These are phyloP conservation scores for Scaptomyza cyrtandrae DNA, from an alignment of 2,888 invertebrate species.

Conservation along the genomic window DNA sequence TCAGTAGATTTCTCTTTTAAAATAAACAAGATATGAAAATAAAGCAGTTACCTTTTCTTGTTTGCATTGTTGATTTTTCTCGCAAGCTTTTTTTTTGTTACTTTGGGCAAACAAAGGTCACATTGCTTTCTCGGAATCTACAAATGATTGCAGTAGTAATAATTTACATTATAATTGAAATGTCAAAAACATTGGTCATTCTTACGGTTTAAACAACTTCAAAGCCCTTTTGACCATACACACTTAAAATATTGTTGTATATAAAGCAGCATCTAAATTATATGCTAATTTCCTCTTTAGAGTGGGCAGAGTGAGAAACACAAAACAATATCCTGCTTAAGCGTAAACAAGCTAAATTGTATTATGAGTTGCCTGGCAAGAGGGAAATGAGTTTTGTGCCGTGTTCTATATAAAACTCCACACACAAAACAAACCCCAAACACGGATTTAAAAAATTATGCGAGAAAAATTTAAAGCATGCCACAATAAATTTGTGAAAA, in stretches of 20 bases:
- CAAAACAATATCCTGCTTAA: constrained; percentile 68
- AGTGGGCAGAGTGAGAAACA: constrained; percentile 34
- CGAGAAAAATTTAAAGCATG: constrained; percentile 13
- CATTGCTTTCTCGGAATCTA: neutral
- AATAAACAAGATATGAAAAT: neutral
- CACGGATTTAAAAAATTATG: constrained; percentile 12
- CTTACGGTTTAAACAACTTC: constrained; percentile 47
- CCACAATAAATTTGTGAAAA: constrained; percentile 25
- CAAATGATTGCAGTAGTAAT: constrained; percentile 7
- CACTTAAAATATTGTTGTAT: constrained; percentile 14
- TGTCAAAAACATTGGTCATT: constrained; percentile 54
- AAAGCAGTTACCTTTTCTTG: neutral
- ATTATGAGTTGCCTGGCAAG: constrained; percentile 44
- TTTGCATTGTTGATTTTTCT: constrained; percentile 14
- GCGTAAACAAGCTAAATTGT: constrained; percentile 35
- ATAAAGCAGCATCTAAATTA: constrained; percentile 38
- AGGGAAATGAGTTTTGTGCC: constrained; percentile 63
- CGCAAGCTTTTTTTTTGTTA: neutral
- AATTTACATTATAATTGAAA: constrained; percentile 60
- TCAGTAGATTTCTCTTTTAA: neutral
- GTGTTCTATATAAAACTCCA: neutral
- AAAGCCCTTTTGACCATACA: constrained; percentile 45
- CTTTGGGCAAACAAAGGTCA: neutral
- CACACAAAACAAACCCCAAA: neutral
- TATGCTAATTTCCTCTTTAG: constrained; percentile 64